Evolutionary conservation across 2,888 invertebrate genomes (phyloP).

Genomic region (Drosophila longiperda): DNA sequence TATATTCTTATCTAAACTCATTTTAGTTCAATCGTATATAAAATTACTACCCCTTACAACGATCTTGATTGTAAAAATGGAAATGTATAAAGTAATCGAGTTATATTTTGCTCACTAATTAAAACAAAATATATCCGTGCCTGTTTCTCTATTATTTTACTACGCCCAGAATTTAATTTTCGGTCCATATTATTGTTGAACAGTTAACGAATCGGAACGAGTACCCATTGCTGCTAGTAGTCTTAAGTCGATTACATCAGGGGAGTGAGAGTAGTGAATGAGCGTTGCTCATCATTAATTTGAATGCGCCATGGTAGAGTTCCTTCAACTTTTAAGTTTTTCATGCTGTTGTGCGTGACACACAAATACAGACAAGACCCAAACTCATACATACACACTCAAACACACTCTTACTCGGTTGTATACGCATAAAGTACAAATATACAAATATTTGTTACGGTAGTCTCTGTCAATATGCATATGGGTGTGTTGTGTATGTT

Average conservation of each 20-base stretch:
- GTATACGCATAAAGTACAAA: slow-evolving; percentile 8
- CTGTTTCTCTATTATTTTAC: slow-evolving; percentile 4
- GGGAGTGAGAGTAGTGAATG: slow-evolving; percentile 49
- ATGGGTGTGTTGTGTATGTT: slow-evolving; percentile 7
- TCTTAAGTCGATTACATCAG: slow-evolving; percentile 31
- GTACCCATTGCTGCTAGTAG: slow-evolving; percentile 14
- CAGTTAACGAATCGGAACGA: slow-evolving; percentile 60
- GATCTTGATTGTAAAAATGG: not conserved
- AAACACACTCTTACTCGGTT: slow-evolving; percentile 9
- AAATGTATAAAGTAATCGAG: slow-evolving; percentile 2
- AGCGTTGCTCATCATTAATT: slow-evolving; percentile 70
- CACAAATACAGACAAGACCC: slow-evolving; percentile 41
- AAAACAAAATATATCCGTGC: slow-evolving; percentile 23
- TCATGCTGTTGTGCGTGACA: slow-evolving; percentile 50
- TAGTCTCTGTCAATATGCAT: slow-evolving; percentile 28
- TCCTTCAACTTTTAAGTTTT: slow-evolving; percentile 67
- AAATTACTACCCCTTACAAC: not conserved
- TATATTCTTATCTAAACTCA: not conserved
- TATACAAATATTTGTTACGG: slow-evolving; percentile 58
- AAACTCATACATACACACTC: slow-evolving; percentile 39
- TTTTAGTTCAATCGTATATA: not conserved
- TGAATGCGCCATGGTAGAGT: slow-evolving; percentile 54
- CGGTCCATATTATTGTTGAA: slow-evolving; percentile 42
- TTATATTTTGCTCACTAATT: slow-evolving; percentile 33
- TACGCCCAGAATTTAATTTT: slow-evolving; percentile 39